Conservation (phyloP, 2,113 vertebrate species). For the Lipotes vexillifer region DNA sequence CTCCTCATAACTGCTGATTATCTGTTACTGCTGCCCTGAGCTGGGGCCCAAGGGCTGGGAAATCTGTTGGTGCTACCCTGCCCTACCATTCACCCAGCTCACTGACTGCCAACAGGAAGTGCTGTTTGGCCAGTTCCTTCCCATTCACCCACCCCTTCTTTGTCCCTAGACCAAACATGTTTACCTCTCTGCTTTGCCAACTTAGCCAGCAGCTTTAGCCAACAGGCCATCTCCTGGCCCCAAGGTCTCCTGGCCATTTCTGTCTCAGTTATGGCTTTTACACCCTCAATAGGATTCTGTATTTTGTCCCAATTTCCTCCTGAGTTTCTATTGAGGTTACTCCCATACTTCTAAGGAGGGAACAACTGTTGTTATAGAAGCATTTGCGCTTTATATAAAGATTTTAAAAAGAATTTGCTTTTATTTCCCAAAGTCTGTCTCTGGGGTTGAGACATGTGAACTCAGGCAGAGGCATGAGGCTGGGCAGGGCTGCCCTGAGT, state of each 20-base stretch:
- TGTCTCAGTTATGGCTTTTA: conserved; percentile 37
- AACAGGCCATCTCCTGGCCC: conserved; percentile 47
- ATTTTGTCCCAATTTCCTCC: conserved; percentile 19
- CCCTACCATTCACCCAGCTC: conserved; percentile 54
- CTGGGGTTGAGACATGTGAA: conserved; percentile 55
- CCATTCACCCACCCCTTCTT: background rate
- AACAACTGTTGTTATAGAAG: conserved; percentile 46
- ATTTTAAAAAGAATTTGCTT: conserved; percentile 57
- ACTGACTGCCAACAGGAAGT: conserved; percentile 65
- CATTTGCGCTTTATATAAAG: conserved; percentile 71
- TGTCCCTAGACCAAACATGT: conserved; percentile 53
- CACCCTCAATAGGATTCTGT: conserved; percentile 39
- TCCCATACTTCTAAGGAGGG: conserved; percentile 20
- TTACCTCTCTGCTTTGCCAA: conserved; percentile 72
- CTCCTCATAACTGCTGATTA: conserved; percentile 62
- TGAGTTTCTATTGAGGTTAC: conserved; percentile 43
- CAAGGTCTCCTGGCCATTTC: conserved; percentile 24
- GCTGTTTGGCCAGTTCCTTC: conserved; percentile 66
- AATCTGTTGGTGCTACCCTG: conserved; percentile 58
- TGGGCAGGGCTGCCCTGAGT: conserved; percentile 31
- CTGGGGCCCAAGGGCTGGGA: conserved; percentile 62
- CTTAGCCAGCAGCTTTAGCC: conserved; percentile 51
- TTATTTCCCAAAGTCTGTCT: conserved; percentile 65
- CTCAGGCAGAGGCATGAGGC: conserved; percentile 62
- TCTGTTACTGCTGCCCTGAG: conserved; percentile 66